A percentile compares a stretch with the other conserved stretches of the same genome.
Conservation (phyloP, 2,113 vertebrate species). For the Charadrius vociferus region DNA sequence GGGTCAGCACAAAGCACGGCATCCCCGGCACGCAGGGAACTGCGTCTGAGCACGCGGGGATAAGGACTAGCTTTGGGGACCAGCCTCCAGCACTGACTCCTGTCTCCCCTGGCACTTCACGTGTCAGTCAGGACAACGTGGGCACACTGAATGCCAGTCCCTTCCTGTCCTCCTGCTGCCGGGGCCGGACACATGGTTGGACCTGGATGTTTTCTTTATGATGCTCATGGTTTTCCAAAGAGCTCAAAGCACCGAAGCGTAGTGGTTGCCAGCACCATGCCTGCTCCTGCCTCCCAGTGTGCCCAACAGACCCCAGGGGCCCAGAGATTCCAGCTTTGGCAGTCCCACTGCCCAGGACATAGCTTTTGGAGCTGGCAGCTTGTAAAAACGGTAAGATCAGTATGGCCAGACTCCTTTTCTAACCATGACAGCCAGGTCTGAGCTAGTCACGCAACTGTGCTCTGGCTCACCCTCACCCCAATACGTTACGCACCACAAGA, state of each 20-base stretch:
- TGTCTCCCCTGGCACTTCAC: not conserved
- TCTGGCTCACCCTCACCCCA: rapidly evolving
- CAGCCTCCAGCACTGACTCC: not conserved
- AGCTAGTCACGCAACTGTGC: not conserved
- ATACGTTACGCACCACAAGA: rapidly evolving
- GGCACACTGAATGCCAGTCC: not conserved
- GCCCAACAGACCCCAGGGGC: rapidly evolving
- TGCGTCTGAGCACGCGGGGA: rapidly evolving
- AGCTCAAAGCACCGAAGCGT: not conserved
- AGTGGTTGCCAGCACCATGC: not conserved
- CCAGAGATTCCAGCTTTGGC: not conserved
- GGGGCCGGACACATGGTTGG: rapidly evolving
- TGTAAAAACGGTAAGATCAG: not conserved
- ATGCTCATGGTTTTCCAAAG: not conserved
- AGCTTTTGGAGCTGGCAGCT: not conserved
- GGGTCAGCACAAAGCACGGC: not conserved
- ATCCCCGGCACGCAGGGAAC: not conserved
- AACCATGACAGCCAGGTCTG: not conserved
- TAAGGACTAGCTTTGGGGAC: not conserved
- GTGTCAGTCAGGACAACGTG: not conserved
- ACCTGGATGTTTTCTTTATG: not conserved
- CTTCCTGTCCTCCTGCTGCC: not conserved
- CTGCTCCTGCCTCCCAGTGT: not conserved
- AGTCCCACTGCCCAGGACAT: not conserved
- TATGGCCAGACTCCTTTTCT: not conserved